Percentiles rank a stretch among this genome's conserved stretches.
Conservation (phyloP, 2,888 invertebrate species). For the Nasonia oneida region DNA sequence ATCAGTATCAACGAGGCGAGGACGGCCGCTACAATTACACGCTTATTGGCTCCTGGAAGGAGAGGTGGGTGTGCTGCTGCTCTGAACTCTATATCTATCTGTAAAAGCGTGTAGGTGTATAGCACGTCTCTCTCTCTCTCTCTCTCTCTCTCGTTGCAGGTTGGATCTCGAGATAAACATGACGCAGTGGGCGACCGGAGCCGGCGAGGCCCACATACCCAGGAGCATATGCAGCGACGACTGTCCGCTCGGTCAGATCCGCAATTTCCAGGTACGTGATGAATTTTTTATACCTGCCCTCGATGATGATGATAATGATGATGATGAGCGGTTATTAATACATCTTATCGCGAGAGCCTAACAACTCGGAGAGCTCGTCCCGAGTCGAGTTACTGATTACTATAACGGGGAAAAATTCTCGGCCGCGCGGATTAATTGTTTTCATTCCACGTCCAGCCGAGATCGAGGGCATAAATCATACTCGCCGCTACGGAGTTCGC, state of each 20-base stretch:
- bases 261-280: conserved; percentile 81
- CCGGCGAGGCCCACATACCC: conserved; percentile 77
- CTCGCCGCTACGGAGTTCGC: background rate
- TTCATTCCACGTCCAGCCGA: background rate
- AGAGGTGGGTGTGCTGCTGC: conserved; percentile 78
- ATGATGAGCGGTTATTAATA: background rate
- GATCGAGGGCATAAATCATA: background rate
- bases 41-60: conserved; percentile 82
- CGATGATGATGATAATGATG: background rate
- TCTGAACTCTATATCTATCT: no score
- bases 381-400: conserved; percentile 12
- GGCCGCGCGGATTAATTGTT: background rate
- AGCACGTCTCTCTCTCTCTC: background rate
- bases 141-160: conserved; percentile 37
- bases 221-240: conserved; percentile 84
- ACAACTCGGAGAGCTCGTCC: background rate
- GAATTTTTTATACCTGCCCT: background rate
- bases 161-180: conserved; percentile 79
- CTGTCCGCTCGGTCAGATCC: conserved; percentile 82
- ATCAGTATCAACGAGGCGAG: conserved; percentile 82
- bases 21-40: conserved; percentile 82
- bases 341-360: background rate
- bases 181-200: conserved; percentile 79
- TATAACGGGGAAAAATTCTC: background rate
- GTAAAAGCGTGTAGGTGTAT: background rate